These are phyloP conservation scores for Rhyacophila evoluta DNA, from an alignment of 2,888 invertebrate species.

Conservation along the genomic window DNA sequence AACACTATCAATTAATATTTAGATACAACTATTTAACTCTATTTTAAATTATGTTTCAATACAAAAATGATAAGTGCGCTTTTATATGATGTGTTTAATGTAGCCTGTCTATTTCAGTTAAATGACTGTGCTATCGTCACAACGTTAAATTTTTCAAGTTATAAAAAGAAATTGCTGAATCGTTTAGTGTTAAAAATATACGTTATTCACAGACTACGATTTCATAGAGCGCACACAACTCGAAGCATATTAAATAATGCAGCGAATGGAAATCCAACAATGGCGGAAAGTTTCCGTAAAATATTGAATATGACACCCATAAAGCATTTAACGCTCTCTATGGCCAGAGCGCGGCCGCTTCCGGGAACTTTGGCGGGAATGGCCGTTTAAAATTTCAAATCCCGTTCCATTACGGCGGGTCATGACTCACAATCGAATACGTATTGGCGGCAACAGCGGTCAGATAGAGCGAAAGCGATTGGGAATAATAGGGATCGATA, in stretches of 20 bases:
- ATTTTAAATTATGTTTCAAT: no score
- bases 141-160: no score
- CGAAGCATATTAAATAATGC: not conserved
- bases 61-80: no score
- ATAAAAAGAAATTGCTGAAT: no score
- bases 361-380: conserved; percentile 36
- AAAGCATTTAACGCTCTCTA: conserved; percentile 23
- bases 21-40: no score
- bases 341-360: conserved; percentile 1
- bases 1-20: no score
- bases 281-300: not conserved
- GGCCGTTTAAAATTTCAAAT: conserved; percentile 41
- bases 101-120: no score
- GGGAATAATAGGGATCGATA: not conserved
- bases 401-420: conserved; percentile 3
- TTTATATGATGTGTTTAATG: no score
- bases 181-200: no score
- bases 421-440: not conserved
- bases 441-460: not conserved
- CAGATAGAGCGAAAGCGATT: not conserved
- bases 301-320: not conserved
- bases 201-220: no score
- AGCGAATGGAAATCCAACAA: not conserved
- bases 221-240: not conserved
- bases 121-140: no score